These are phyloP conservation scores for Papilio polytes DNA, from an alignment of 1,140 invertebrate genomes.

Conservation along the genomic window DNA sequence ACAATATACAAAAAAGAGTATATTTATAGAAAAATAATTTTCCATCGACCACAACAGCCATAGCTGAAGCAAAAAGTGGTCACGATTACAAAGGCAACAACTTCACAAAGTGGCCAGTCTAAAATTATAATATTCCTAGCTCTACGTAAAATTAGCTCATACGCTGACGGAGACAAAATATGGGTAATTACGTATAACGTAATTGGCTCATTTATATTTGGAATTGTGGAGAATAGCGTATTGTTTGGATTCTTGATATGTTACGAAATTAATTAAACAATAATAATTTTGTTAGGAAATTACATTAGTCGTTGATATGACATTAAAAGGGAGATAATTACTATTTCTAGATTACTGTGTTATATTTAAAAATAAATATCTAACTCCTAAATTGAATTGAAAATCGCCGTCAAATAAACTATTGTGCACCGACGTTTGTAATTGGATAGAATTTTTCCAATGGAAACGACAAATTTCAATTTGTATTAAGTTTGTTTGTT, in stretches of 20 bases:
- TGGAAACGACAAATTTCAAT: background rate
- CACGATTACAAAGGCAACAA: background rate
- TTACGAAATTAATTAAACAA: background rate
- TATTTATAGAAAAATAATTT: too few relatives aligned
- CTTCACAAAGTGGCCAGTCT: background rate
- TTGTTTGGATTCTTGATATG: slow-evolving; percentile 10
- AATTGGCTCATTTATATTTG: background rate
- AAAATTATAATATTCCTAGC: background rate
- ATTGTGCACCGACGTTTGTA: background rate
- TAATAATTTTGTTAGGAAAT: background rate
- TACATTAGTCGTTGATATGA: slow-evolving; percentile 1
- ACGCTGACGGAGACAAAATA: background rate
- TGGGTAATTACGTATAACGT: slow-evolving; percentile 12
- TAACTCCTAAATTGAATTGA: too few relatives aligned
- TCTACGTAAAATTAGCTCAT: background rate
- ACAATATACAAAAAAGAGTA: too few relatives aligned
- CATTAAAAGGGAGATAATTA: background rate
- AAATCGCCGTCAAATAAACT: too few relatives aligned
- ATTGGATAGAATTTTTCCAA: background rate
- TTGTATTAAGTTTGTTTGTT: slow-evolving; percentile 24
- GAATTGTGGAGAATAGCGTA: background rate
- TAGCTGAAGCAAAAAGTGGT: background rate
- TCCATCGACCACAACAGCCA: background rate
- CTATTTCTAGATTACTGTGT: too few relatives aligned
- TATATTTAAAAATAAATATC: too few relatives aligned